Evolutionary conservation across 2,888 invertebrate genomes (phyloP).

Genomic region (Drosophila leonis): DNA sequence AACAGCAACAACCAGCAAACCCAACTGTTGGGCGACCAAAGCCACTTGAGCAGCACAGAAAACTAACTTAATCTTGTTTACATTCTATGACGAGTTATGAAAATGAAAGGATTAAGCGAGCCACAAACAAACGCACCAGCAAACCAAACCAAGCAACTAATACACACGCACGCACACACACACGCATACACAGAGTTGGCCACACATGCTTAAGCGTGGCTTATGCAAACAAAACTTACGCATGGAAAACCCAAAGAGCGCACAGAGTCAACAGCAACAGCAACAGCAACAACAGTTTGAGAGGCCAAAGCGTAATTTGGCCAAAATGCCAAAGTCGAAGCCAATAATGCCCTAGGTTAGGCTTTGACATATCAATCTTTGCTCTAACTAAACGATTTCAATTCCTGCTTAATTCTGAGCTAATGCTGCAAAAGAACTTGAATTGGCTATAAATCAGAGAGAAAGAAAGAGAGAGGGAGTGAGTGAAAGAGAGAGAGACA

Average conservation of each 20-base stretch:
- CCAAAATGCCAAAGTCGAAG: conserved; percentile 46
- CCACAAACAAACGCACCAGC: conserved; percentile 74
- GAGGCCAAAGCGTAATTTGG: conserved; percentile 31
- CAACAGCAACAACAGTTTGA: conserved; percentile 27
- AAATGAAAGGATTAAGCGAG: conserved; percentile 80
- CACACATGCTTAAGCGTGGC: conserved; percentile 64
- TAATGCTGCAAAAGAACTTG: conserved; percentile 7
- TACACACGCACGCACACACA: conserved; percentile 23
- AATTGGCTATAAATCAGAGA: not conserved
- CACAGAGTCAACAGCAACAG: conserved; percentile 40
- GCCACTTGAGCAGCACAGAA: conserved; percentile 79
- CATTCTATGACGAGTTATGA: conserved; percentile 82
- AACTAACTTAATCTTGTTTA: conserved; percentile 82
- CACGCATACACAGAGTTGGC: conserved; percentile 10
- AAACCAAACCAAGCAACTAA: conserved; percentile 36
- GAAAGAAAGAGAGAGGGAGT: not conserved
- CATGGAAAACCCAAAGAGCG: conserved; percentile 62
- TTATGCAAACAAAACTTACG: conserved; percentile 75
- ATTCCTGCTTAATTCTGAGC: not conserved
- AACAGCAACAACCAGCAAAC: conserved; percentile 12
- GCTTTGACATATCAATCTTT: conserved; percentile 43
- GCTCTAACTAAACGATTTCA: conserved; percentile 26
- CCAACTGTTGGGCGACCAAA: conserved; percentile 51
- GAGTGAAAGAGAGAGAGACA: not conserved
- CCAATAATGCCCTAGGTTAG: conserved; percentile 53